Conservation (phyloP, 2,113 vertebrate species). For the Calypte anna region DNA sequence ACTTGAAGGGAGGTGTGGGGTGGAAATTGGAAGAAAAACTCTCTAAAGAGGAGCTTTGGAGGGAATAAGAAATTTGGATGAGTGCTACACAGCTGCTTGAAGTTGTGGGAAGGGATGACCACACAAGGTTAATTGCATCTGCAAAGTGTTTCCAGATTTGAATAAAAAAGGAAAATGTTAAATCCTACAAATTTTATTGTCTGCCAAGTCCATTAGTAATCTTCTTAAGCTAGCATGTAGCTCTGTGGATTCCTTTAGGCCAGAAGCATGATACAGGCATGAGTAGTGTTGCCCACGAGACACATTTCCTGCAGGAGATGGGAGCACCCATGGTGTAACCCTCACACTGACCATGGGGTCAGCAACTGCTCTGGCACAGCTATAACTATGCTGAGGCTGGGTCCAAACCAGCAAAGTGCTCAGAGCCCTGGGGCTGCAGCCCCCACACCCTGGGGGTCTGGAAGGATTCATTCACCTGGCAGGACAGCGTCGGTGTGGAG, state of each 20-base stretch:
- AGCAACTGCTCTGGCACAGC: neutral
- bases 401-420: neutral
- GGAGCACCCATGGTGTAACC: neutral
- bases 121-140: conserved; percentile 48
- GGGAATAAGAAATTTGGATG: neutral
- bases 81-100: neutral
- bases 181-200: neutral
- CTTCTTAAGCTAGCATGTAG: neutral
- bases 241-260: neutral
- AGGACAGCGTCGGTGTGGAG: neutral
- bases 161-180: conserved; percentile 13
- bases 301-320: neutral
- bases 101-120: conserved; percentile 16
- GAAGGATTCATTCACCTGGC: neutral
- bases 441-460: fast-evolving
- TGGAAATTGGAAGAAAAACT: neutral
- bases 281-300: neutral
- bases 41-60: neutral
- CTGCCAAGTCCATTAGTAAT: neutral
- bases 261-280: neutral
- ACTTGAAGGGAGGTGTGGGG: neutral
- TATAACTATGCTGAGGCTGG: neutral
- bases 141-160: conserved; percentile 43
- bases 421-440: neutral
- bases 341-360: neutral